Evolutionary conservation across 92 coral and sea anemone species (phyloP), one percentile per base, ranked within the genome.

Genomic region (Heteractis magnifica): DNA sequence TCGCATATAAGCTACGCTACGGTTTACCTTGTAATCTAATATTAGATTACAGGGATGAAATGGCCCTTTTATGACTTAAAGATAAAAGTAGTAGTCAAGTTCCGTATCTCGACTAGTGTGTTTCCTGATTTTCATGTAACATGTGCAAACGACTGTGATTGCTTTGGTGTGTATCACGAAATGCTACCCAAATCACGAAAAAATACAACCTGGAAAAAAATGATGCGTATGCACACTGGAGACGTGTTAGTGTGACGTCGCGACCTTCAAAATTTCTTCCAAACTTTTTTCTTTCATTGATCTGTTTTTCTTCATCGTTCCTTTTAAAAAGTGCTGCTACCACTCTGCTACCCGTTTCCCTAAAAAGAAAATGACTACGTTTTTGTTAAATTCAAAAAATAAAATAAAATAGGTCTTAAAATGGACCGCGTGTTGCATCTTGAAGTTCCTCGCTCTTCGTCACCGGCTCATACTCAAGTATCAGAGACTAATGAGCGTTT

Each of bases 21-120:
- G 7, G 58, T n/a, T n/a, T 68, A 41, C 10, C 48, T 6, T 10
- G 49, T n/a, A 68, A 68, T 23, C 5, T 13, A 68, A 68, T 41
- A 68, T 20, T 14, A 68, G 10, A 68, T 41, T 68, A 26, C 16
- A 68, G 14, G 21, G 23, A 68, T 20, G 26, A 10, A 4, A 7
- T 4, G 48, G 13, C 49, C 23, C 23, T 68, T 68, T 11, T 26
- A n/a, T 26, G 49, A 16, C 10, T 6, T 21, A 68, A 68, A 68
- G 73, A 68, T 68, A 68, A 68, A 68, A 68, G 44, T 14, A 23
- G 10, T 10, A 68, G 73, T 68, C 73, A 68, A 65, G 49, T 68
- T 68, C 73, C 73, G 11, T 68, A 68, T 68, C 73, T 23, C 11
- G 49, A 21, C 73, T 68, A 23, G 48, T 68, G 11, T 1, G 10